Base-by-base conservation (phyloP, 2,113 vertebrate species). In the Eclectus roratus region DNA sequence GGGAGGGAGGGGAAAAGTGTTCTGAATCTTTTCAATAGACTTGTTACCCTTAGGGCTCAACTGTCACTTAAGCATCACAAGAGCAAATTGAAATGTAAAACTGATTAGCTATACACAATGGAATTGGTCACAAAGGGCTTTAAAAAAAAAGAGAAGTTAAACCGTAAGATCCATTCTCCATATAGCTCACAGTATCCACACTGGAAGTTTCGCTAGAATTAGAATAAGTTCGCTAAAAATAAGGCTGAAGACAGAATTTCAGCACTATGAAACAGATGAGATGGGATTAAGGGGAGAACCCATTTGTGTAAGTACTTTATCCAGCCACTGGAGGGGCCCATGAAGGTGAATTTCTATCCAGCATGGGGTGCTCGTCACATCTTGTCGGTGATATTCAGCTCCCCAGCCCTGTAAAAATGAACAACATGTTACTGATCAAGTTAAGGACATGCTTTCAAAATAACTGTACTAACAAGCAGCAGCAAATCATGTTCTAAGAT, bases 241-340 rank as follows among this genome's bases (percentile, higher is more conserved):
- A 77, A 56, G 56, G 90, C 49, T 95, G 94, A 96, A 96, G 95
- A 65, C 80, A 80, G 86, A 39, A 81, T 78, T 96, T 97, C 96
- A 97, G 98, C 97, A 99, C 99, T 99, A 99, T 96, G 99, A 99
- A 97, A 99, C 99, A 78, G 99, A 99, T 85, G 99, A 99, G 95
- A 99, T 99, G 86, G 99, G 99, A 96, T 99, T 99, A 85, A 99
- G 98, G 88, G 99, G 99, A 19, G 99, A 99, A 81, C 99, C 99
- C 99, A 99, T 99, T 96, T 99, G 99, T 95, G 99, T 99, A 72
- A 99, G 98, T 98, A 99, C 99, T 98, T 99, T 99, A 98, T 99
- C 99, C 97, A 99, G 98, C 99, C 99, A 99, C 95, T 99, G 99
- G 46, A 99, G 99, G 52, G 99, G 99, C 73, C 99, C 99, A 10